Percentiles rank a stretch among this genome's conserved stretches.
Evolutionary conservation across 2,888 invertebrate species (phyloP).

Genomic region (Agrypnus murinus): DNA sequence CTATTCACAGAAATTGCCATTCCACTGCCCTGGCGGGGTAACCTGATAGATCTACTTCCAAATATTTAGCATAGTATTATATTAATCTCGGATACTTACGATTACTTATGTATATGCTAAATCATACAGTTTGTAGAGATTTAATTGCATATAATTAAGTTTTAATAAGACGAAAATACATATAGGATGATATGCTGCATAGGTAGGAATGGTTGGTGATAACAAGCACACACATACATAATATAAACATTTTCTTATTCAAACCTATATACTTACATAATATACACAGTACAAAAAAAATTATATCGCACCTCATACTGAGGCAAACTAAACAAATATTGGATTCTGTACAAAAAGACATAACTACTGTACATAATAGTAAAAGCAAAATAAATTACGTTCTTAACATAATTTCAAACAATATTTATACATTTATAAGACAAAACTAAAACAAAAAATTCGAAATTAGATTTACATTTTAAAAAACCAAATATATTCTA

Average conservation of each 20-base stretch:
- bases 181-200: no score
- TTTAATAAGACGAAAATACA: no score
- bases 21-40: no score
- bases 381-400: constrained; percentile 71
- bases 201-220: no score
- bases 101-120: no score
- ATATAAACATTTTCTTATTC: constrained; percentile 76
- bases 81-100: no score
- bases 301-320: constrained; percentile 70
- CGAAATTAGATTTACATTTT: constrained; percentile 60
- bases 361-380: constrained; percentile 71
- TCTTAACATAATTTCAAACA: constrained; percentile 67
- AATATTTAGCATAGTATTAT: no score
- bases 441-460: constrained; percentile 62
- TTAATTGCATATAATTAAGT: no score
- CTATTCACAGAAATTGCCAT: no score
- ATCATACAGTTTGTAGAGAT: no score
- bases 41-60: no score
- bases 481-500: constrained; percentile 53
- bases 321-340: constrained; percentile 65
- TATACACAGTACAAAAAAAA: constrained; percentile 91
- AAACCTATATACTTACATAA: constrained; percentile 87
- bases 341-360: constrained; percentile 70
- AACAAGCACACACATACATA: constrained; percentile 43
- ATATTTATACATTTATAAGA: constrained; percentile 68